Percentiles rank a stretch among this genome's conserved stretches.
Conservation (phyloP, 2,888 invertebrate genomes). For the Pyrrhia umbra region DNA sequence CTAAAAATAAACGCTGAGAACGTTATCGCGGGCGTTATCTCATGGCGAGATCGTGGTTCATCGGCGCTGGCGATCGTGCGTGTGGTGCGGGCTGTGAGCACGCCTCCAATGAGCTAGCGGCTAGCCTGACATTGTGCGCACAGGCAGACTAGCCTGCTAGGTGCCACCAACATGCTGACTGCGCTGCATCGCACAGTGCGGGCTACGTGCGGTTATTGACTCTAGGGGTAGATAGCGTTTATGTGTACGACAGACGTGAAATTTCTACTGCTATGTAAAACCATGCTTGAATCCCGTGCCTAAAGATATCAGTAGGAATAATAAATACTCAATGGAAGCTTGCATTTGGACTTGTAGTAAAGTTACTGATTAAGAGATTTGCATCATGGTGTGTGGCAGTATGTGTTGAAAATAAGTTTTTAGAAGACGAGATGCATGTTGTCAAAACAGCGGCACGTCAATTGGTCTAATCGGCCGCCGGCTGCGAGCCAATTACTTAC, state of each 20-base stretch:
- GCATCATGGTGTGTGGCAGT: not conserved
- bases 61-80: slow-evolving; percentile 61
- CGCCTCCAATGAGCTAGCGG: slow-evolving; percentile 56
- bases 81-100: slow-evolving; percentile 50
- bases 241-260: slow-evolving; percentile 21
- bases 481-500: slow-evolving; percentile 89
- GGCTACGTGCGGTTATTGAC: slow-evolving; percentile 69
- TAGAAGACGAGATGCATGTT: slow-evolving; percentile 75
- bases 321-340: not conserved
- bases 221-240: slow-evolving; percentile 55
- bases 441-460: slow-evolving; percentile 89
- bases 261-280: not conserved
- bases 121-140: slow-evolving; percentile 46
- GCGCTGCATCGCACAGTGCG: slow-evolving; percentile 27
- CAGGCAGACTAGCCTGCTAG: slow-evolving; percentile 40
- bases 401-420: slow-evolving; percentile 43
- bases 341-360: not conserved
- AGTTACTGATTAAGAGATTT: not conserved
- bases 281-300: not conserved
- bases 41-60: slow-evolving; percentile 81
- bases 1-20: slow-evolving; percentile 84
- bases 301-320: not conserved
- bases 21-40: slow-evolving; percentile 88
- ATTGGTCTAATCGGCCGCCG: slow-evolving; percentile 88
- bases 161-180: slow-evolving; percentile 46